Percentiles rank a stretch among this genome's conserved stretches.
phyloP scores from a whole-genome alignment of 2,113 vertebrate species.

The Dromiciops gliroides region DNA sequence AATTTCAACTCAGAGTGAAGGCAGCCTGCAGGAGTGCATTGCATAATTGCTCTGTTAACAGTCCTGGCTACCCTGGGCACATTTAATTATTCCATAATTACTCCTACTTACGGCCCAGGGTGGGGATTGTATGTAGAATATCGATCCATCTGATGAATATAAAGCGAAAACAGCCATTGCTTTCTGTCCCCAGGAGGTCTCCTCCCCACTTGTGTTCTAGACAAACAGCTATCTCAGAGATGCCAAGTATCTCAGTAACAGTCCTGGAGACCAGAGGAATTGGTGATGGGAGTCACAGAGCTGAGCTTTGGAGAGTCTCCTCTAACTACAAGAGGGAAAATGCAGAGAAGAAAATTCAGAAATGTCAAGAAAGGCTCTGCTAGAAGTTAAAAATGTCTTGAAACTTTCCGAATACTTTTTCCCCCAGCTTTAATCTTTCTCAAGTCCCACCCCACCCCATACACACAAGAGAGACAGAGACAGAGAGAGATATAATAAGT shows the following conservation, averaged over 20 bases:
- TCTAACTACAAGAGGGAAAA: not conserved
- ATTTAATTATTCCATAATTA: constrained; percentile 76
- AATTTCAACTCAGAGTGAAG: constrained; percentile 59
- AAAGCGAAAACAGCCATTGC: constrained; percentile 64
- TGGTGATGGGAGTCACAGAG: not conserved
- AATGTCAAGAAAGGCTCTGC: not conserved
- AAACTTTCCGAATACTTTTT: not conserved
- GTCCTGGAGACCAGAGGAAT: not conserved
- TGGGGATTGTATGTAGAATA: constrained; percentile 61
- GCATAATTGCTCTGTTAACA: constrained; percentile 71
- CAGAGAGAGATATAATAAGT: not conserved
- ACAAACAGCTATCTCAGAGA: constrained; percentile 32
- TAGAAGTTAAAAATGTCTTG: not conserved
- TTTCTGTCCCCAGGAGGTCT: constrained; percentile 54
- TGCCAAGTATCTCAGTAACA: not conserved
- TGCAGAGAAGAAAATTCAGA: not conserved
- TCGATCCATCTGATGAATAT: constrained; percentile 64
- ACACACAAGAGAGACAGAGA: not conserved
- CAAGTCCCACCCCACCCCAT: not conserved
- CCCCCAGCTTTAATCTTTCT: not conserved
- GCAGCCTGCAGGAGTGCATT: constrained; percentile 64
- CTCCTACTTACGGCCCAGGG: constrained; percentile 60
- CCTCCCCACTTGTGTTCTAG: not conserved
- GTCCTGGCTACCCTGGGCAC: constrained; percentile 59
- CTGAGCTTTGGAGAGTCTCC: not conserved